Evolutionary conservation across 1,140 invertebrate genomes (phyloP).

Genomic region (Ephestia elutella): DNA sequence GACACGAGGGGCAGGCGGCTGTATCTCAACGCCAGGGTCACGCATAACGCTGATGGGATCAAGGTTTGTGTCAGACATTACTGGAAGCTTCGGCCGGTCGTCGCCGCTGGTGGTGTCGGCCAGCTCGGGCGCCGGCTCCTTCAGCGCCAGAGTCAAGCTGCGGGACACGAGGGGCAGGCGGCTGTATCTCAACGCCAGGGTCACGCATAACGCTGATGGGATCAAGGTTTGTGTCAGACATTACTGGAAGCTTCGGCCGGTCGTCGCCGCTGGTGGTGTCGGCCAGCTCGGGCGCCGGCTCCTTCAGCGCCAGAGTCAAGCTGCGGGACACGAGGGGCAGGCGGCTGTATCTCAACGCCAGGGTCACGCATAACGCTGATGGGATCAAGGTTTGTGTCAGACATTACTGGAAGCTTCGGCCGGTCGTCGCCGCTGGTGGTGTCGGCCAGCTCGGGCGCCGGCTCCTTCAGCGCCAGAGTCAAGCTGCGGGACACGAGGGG

Average conservation of each 20-base stretch:
- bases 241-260: too few relatives aligned
- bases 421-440: conserved; percentile 75
- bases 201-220: conserved; percentile 69
- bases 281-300: conserved; percentile 57
- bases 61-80: conserved; percentile 70
- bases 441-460: conserved; percentile 54
- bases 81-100: too few relatives aligned
- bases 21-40: conserved; percentile 80
- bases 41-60: conserved; percentile 69
- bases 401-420: too few relatives aligned
- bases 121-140: conserved; percentile 66
- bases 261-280: conserved; percentile 74
- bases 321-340: conserved; percentile 81
- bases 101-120: conserved; percentile 68
- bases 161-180: conserved; percentile 83
- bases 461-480: conserved; percentile 62
- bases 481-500: conserved; percentile 80
- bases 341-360: conserved; percentile 83
- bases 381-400: conserved; percentile 73
- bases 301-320: conserved; percentile 67
- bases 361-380: conserved; percentile 70
- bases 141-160: conserved; percentile 62
- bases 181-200: conserved; percentile 82
- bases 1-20: conserved; percentile 84
- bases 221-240: conserved; percentile 72